Evolutionary conservation across 2,888 invertebrate genomes (phyloP).

Genomic region (Gymnoscelis rufifasciata): DNA sequence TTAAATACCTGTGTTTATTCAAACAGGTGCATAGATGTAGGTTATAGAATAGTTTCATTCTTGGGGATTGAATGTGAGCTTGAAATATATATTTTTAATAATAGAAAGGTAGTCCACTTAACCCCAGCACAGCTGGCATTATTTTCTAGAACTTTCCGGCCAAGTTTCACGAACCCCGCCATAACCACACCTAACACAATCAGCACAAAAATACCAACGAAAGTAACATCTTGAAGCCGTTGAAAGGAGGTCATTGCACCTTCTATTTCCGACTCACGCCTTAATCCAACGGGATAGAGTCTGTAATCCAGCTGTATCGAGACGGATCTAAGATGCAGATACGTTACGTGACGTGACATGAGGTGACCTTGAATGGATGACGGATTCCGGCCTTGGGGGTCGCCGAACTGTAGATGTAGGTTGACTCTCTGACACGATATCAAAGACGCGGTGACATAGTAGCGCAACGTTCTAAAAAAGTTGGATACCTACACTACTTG

Average conservation of each 20-base stretch:
- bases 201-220: conserved; percentile 59
- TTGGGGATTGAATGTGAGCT: no score
- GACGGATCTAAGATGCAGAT: conserved; percentile 69
- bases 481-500: conserved; percentile 9
- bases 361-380: conserved; percentile 74
- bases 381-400: conserved; percentile 76
- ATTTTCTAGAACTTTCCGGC: no score
- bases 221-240: conserved; percentile 62
- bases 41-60: no score
- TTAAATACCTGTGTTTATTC: no score
- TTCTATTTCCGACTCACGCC: conserved; percentile 50
- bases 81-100: conserved; percentile 29
- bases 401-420: conserved; percentile 54
- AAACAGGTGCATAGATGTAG: no score
- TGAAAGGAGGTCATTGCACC: conserved; percentile 65
- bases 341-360: conserved; percentile 47
- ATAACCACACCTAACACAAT: conserved; percentile 44
- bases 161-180: conserved; percentile 24
- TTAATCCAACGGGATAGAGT: conserved; percentile 54
- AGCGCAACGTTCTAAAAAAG: conserved; percentile 11
- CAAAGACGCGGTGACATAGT: conserved; percentile 21
- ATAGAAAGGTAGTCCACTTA: conserved; percentile 17
- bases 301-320: conserved; percentile 55
- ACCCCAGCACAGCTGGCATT: no score
- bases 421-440: conserved; percentile 41